These are phyloP conservation scores for Myotis findleyi DNA, from an alignment of 2,797 vertebrate species.

Conservation along the genomic window DNA sequence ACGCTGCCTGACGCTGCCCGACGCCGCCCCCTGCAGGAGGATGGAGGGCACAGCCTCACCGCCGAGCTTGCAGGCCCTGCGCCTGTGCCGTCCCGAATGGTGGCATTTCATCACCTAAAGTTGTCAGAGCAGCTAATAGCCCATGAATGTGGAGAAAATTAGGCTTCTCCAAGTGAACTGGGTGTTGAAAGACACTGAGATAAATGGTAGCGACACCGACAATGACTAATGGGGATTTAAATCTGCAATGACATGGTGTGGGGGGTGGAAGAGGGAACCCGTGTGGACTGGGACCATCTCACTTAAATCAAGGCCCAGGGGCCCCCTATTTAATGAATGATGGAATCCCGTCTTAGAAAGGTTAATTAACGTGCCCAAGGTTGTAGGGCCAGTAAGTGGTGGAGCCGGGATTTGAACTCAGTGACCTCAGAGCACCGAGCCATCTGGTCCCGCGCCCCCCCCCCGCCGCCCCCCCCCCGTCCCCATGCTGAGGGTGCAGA, in stretches of 20 bases:
- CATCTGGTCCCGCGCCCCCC: background rate
- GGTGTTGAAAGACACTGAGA: slow-evolving; percentile 30
- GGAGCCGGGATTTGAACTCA: background rate
- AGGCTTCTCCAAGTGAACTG: slow-evolving; percentile 43
- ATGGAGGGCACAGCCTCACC: background rate
- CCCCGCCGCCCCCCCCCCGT: background rate
- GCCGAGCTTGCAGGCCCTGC: background rate
- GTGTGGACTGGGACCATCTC: background rate
- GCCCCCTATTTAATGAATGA: background rate
- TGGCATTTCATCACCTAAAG: slow-evolving; percentile 51
- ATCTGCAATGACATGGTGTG: background rate
- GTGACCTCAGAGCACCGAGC: background rate
- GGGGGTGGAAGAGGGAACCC: background rate
- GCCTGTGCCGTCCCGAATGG: background rate
- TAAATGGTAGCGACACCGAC: background rate
- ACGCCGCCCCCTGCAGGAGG: slow-evolving; percentile 75
- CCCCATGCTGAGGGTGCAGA: background rate
- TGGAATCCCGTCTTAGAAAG: background rate
- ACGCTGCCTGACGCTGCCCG: background rate
- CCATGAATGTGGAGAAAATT: slow-evolving; percentile 52
- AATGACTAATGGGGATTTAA: background rate
- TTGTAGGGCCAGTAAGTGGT: background rate
- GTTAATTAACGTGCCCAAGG: background rate
- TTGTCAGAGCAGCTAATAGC: slow-evolving; percentile 67
- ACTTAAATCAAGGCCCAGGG: background rate